Evolutionary conservation across 2,888 invertebrate species (phyloP).

Genomic region (Clistopyga incitator): DNA sequence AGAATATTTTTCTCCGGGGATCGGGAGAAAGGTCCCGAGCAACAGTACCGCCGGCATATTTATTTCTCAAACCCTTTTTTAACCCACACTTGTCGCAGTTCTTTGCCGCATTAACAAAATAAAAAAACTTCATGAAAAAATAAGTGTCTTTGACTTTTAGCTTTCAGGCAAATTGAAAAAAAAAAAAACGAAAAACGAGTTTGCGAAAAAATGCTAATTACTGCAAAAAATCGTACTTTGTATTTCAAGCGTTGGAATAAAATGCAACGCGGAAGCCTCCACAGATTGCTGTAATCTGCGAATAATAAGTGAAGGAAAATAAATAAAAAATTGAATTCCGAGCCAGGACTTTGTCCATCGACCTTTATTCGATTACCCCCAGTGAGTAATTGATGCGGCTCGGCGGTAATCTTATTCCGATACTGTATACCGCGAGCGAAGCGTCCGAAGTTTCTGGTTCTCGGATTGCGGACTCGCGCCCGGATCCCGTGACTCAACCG

Average conservation of each 20-base stretch:
- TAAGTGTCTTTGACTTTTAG: no score
- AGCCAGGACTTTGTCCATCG: constrained; percentile 16
- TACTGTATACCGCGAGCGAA: constrained; percentile 43
- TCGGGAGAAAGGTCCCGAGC: constrained; percentile 29
- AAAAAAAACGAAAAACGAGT: no score
- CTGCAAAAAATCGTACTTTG: background rate
- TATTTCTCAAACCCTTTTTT: background rate
- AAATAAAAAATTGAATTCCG: constrained; percentile 1
- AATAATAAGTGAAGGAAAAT: constrained; percentile 16
- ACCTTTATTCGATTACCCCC: constrained; percentile 63
- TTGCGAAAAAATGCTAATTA: no score
- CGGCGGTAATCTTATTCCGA: constrained; percentile 59
- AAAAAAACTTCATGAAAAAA: no score
- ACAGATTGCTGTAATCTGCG: background rate
- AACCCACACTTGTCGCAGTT: background rate
- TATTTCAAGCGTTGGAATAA: background rate
- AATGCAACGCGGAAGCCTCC: background rate
- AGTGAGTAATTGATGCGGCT: constrained; percentile 56
- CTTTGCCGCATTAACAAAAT: constrained; percentile 10
- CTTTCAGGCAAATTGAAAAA: no score
- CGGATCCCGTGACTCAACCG: background rate
- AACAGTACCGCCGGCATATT: background rate
- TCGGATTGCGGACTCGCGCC: constrained; percentile 24
- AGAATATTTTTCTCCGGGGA: constrained; percentile 55
- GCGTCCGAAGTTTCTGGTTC: constrained; percentile 30